Evolutionary conservation across 2,888 invertebrate genomes (phyloP), one percentile per base, ranked within the genome.

Genomic region (Chelonus formosanus): DNA sequence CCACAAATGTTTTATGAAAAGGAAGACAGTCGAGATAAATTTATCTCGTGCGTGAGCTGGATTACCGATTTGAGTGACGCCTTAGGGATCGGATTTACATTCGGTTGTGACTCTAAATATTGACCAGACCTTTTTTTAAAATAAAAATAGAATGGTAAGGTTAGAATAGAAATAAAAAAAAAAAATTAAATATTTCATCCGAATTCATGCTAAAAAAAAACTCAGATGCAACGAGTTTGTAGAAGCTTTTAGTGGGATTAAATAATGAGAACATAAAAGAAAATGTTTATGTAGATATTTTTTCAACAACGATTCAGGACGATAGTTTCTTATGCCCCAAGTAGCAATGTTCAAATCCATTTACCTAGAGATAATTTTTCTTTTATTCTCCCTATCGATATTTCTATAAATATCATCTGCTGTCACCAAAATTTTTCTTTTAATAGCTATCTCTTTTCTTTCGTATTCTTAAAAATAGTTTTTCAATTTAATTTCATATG

Each of bases 181-280:
- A 40, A 40, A 43, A 50, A 40, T 48, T 10, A 36, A 7, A 6
- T 31, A 45, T 45, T n/a, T n/a, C 48, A 48, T 48, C 8, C 8
- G 34, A 48, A 58, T 47, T 47, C 10, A 47, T 10, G 35, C 35
- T 35, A 34, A 34, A 34, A 47, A 10, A 5, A 48, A 34, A 35
- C 47, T 20, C 56, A 58, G 47, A 45, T 47, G 47, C 35, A 48
- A 52, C 34, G 52, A 52, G 32, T 52, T 32, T 32, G 52, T 20
- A 20, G 57, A 64, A 64, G 57, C 63, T 64, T 57, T 64, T 58
- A 64, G 63, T 52, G 34, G 43, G 52, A 64, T 64, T 64, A 64
- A 55, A 53, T 64, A 64, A 64, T 64, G 53, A 53, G 35, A 52
- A 34, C 43, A 52, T 36, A 34, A 48, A 56, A 43, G 47, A 50